Conservation (phyloP, 2,797 vertebrate species). For the Luscinia luscinia region DNA sequence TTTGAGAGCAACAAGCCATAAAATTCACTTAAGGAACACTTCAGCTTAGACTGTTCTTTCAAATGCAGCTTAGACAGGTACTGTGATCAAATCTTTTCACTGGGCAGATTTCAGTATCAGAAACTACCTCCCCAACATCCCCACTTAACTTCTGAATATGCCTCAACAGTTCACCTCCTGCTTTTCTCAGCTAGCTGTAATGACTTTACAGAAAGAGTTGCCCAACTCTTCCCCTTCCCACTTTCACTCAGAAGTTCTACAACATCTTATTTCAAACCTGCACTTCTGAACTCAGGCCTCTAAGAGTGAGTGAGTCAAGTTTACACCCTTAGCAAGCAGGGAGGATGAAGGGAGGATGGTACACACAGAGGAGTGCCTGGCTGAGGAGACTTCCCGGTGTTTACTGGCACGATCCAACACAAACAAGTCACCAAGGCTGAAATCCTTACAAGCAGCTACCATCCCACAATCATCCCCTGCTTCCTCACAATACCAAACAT, state of each 20-base stretch:
- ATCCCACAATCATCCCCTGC: neutral
- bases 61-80: neutral
- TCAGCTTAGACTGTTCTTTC: neutral
- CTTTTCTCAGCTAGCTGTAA: neutral
- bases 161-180: neutral
- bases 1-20: neutral
- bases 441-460: neutral
- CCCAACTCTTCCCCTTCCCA: neutral
- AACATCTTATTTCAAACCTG: neutral
- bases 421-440: neutral
- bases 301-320: neutral
- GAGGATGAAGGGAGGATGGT: neutral
- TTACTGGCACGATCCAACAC: neutral
- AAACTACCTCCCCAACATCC: neutral
- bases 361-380: too few relatives aligned
- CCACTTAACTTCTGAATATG: neutral
- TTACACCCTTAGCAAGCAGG: neutral
- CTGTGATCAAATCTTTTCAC: neutral
- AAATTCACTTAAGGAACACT: neutral
- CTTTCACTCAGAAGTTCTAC: neutral
- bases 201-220: neutral
- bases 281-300: neutral
- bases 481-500: neutral
- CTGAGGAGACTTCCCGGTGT: neutral
- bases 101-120: neutral